Conservation (phyloP, 2,888 invertebrate species). For the Dicranocentrus wangi region DNA sequence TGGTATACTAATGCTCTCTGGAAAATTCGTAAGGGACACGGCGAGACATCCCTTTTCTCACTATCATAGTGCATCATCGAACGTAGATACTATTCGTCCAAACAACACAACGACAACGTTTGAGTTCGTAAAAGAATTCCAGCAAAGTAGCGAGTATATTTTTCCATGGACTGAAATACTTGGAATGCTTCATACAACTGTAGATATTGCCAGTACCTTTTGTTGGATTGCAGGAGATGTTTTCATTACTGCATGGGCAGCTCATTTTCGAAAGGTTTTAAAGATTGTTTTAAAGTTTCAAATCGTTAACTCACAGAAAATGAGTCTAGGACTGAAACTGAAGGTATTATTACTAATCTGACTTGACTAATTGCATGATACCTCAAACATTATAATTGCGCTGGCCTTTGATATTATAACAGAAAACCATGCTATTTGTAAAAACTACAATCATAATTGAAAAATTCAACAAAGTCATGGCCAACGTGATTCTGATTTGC, state of each 20-base stretch:
- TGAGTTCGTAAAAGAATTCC: too few relatives aligned
- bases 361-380: background rate
- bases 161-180: too few relatives aligned
- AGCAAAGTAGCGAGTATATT: too few relatives aligned
- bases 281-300: conserved; percentile 16
- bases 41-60: background rate
- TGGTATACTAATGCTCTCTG: background rate
- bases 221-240: conserved; percentile 24
- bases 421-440: conserved; percentile 20
- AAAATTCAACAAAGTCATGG: conserved; percentile 14
- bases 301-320: background rate
- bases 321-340: background rate
- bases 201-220: conserved; percentile 8
- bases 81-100: too few relatives aligned
- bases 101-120: too few relatives aligned
- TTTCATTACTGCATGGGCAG: background rate
- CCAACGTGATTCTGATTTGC: conserved; percentile 4
- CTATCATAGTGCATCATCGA: background rate
- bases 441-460: background rate
- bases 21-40: conserved; percentile 3
- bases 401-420: background rate
- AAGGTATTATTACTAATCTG: background rate
- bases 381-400: too few relatives aligned
- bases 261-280: conserved; percentile 29
- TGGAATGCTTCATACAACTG: background rate